Base-by-base conservation (phyloP, 2,888 invertebrate species). In the Amaurobius ferox region DNA sequence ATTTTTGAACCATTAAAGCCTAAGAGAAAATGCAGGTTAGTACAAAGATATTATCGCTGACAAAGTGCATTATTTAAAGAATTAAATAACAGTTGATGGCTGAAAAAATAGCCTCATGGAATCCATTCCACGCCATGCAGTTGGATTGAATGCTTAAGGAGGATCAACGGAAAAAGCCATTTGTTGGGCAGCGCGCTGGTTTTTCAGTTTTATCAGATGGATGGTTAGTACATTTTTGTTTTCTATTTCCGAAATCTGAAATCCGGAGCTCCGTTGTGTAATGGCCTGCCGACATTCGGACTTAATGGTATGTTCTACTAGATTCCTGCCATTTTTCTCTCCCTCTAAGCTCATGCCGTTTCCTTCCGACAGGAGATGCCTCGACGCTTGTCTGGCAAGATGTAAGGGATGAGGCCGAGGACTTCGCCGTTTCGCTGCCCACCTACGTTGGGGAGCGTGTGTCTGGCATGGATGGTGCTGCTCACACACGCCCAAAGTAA, bases 341-440 rank as follows among this genome's bases (percentile, higher is more conserved):
- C 61, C 76, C 70, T 70, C 76, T 77, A 77, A 77, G 76, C 66
- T 83, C 77, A 83, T 83, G 77, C 77, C 83, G 83, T 83, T 83
- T 83, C 83, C 83, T 83, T 83, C 77, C 83, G 77, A 72, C 83
- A 83, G 83, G 83, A 74, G 76, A 77, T 77, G 83, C 55, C 71
- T 83, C 77, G 48, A 5, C 55, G 55, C 83, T 71, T 83, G 83
- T 83, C 77, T 70, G 66, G 48, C 71, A 83, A 83, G 83, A 83
- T 83, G 83, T 83, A 83, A 83, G 83, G 83, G 77, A 83, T 83
- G 83, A 72, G 77, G 77, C 62, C 77, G 44, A 71, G 71, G 66
- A 77, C 83, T 62, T 70, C 83, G 66, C 71, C 77, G 70, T 71
- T 55, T 83, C 55, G 77, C 83, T 77, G 66, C 83, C 83, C 66